Conservation (phyloP, 1,140 invertebrate genomes). For the Phymorhynchus buccinoides region DNA sequence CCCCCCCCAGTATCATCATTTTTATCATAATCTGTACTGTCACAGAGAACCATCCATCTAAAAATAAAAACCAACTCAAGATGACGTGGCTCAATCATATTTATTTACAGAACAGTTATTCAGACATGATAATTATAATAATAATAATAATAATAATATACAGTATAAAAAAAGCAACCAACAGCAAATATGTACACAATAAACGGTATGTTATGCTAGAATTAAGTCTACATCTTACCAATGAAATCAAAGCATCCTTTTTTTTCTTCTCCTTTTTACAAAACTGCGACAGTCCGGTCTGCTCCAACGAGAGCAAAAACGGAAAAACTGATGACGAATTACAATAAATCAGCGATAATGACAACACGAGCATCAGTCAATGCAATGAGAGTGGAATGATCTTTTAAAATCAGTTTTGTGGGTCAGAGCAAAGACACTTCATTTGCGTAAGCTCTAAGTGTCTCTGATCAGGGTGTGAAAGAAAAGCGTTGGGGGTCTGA, state of each 20-base stretch:
- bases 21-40: too few species aligned
- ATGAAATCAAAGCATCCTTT: background rate
- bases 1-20: too few species aligned
- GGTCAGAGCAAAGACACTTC: too few species aligned
- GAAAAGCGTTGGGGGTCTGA: background rate
- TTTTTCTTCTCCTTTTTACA: too few species aligned
- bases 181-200: background rate
- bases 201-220: background rate
- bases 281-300: background rate
- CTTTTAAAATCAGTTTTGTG: background rate
- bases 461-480: background rate
- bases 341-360: background rate
- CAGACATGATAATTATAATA: constrained; percentile 16
- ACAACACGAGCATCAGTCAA: background rate
- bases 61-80: background rate
- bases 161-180: constrained; percentile 5
- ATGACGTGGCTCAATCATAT: background rate
- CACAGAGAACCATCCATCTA: too few species aligned
- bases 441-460: too few species aligned
- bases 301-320: background rate
- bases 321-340: background rate
- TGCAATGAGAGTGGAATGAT: background rate
- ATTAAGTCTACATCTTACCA: background rate
- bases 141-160: constrained; percentile 23
- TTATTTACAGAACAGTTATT: constrained; percentile 18